Base-by-base conservation (phyloP, 2,113 vertebrate genomes). In the Sinocyclocheilus rhinocerous region DNA sequence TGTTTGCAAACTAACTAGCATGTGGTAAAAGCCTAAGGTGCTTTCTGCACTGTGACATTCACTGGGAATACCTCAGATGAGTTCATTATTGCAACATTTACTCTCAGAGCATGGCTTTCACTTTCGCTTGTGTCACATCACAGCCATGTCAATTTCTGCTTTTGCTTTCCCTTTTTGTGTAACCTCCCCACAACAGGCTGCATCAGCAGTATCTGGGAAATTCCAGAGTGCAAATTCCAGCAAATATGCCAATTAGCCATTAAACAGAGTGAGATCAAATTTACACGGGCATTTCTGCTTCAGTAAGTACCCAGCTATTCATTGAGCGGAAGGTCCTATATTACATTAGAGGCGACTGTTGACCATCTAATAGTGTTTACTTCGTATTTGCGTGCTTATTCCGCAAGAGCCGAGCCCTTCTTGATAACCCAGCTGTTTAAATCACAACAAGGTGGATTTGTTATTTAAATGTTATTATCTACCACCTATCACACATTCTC, bases 141-240 rank as follows among this genome's bases (percentile, higher is more conserved):
- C 39, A 7, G 1, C 48, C 13, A 2, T 69, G 42, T 52, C 63
- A 50, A 11, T 50, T 87, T 81, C 79, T 55, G 69, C 77, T 82
- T 89, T 79, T 88, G 67, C 48, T 45, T 69, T 59, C 22, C 50
- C 1, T 70, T 80, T 70, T 69, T 79, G 29, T 82, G 78, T 48
- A 45, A 69, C 69, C 26, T 55, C 72, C 65, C 33, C 8, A 1
- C 20, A 18, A 10, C 20, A 4, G 15, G 10, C n/a, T 52, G 22
- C 26, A 70, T 77, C 55, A 84, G 24, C 52, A 36, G 9, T 73
- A 80, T 29, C 42, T 42, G 77, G 85, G 85, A 82, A 79, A 78
- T 88, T 73, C 87, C 89, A 77, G 55, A 42, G 24, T 55, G 84
- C 69, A 67, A 83, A 76, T 84, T 86, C 69, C 65, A 82, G n/a